Conservation (phyloP, 2,888 invertebrate species). For the Plusia festucae region DNA sequence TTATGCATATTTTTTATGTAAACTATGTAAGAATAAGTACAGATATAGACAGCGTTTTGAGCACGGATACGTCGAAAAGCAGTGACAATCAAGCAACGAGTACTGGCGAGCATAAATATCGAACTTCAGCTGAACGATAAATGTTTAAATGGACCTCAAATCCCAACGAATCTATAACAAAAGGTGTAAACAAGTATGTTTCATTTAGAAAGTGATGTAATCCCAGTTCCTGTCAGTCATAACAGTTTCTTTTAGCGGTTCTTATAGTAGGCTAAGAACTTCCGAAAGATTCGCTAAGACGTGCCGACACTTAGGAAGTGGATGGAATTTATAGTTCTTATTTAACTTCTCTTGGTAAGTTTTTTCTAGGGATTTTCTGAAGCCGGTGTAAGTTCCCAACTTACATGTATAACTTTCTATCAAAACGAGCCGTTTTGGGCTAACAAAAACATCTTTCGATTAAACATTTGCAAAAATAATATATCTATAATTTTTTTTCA, state of each 20-base stretch:
- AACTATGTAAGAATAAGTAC: conserved; percentile 21
- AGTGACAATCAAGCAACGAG: conserved; percentile 54
- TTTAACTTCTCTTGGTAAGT: conserved; percentile 4
- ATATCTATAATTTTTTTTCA: not conserved
- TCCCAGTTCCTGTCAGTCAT: conserved; percentile 26
- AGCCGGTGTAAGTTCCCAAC: not conserved
- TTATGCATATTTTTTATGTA: conserved; percentile 34
- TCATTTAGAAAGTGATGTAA: conserved; percentile 20
- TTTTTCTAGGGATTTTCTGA: conserved; percentile 7
- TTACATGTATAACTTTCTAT: conserved; percentile 6
- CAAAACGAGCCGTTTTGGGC: not conserved
- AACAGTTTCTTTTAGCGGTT: conserved; percentile 13
- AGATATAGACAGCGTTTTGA: conserved; percentile 45
- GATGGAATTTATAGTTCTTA: conserved; percentile 16
- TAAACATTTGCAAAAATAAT: not conserved
- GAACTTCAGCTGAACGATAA: conserved; percentile 22
- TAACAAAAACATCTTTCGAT: not conserved
- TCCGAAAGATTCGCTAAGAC: conserved; percentile 19
- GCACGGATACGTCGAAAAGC: conserved; percentile 56
- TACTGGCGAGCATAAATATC: conserved; percentile 53
- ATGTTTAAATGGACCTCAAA: conserved; percentile 23
- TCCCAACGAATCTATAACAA: conserved; percentile 13
- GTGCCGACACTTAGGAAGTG: conserved; percentile 18
- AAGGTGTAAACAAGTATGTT: conserved; percentile 25
- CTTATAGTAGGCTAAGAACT: conserved; percentile 24